Evolutionary conservation across 2,888 invertebrate species (phyloP), one percentile per base, ranked within the genome.

Genomic region (Sinelater perroti): DNA sequence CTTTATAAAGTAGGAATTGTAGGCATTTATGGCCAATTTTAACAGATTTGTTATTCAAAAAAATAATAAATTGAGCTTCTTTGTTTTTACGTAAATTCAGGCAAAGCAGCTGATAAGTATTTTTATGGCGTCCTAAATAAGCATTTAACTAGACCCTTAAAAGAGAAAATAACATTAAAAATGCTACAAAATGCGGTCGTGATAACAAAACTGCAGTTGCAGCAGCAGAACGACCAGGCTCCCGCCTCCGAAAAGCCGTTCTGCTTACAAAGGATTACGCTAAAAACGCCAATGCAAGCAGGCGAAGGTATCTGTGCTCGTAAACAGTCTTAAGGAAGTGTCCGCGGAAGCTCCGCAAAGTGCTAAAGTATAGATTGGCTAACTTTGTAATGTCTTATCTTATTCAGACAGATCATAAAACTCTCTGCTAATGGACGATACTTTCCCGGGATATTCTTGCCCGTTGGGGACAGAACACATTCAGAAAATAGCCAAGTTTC

Each of bases 321-420:
- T 71, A 71, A 71, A 72, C 65, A 65, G 66, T 61, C 64, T 69
- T 63, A 63, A 60, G 51, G 61, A 66, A 57, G 60, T 63, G 62
- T 64, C 63, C 62, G 60, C 61, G 60, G 52, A 54, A 54, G 54
- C 65, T 62, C 64, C 66, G 60, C 56, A 63, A 68, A 70, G 70
- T 67, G 69, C 67, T 71, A 70, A 75, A 75, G 74, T 75, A 75
- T 75, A 76, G 75, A 76, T 75, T 76, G 76, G 70, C 72, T 72
- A 76, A 76, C 74, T 75, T 76, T 75, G 73, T 76, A 76, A 75
- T 76, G 74, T 72, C 72, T 72, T 73, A 72, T 73, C 73, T 73
- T 70, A 71, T 74, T 71, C 71, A 71, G 70, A 70, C 71, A 69
- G 72, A 68, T 72, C 73, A 70, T 75, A 75, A 75, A 75, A 75